Conservation (phyloP, 2,888 invertebrate genomes). For the Bembecia ichneumoniformis region DNA sequence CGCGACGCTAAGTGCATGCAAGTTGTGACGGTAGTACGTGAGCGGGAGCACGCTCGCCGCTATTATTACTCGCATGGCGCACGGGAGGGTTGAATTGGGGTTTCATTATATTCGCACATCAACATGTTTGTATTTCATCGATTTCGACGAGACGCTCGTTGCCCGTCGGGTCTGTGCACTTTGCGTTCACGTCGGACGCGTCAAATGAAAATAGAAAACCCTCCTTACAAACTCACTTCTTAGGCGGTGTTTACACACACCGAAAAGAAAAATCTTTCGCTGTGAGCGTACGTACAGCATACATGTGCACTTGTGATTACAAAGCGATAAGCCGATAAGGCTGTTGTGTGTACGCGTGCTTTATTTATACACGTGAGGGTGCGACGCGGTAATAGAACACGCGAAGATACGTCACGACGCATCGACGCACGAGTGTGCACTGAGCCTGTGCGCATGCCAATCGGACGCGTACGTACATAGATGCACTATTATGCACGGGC, state of each 20-base stretch:
- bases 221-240: background rate
- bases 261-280: background rate
- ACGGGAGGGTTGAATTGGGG: conserved; percentile 48
- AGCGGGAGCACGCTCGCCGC: conserved; percentile 38
- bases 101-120: conserved; percentile 66
- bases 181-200: conserved; percentile 12
- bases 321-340: background rate
- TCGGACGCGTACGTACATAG: conserved; percentile 32
- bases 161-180: conserved; percentile 9
- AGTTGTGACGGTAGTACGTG: conserved; percentile 25
- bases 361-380: conserved; percentile 39
- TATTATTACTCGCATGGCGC: conserved; percentile 50
- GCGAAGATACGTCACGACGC: conserved; percentile 40
- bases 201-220: conserved; percentile 7
- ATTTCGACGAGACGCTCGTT: conserved; percentile 30
- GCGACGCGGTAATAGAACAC: conserved; percentile 22
- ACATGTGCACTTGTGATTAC: background rate
- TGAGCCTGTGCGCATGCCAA: conserved; percentile 36
- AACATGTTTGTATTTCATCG: conserved; percentile 64
- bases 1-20: conserved; percentile 1
- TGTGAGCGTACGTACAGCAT: background rate
- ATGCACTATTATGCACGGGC: conserved; percentile 48
- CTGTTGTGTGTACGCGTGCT: conserved; percentile 33
- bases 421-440: conserved; percentile 42
- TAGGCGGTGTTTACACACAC: background rate